phyloP scores from a whole-genome alignment of 2,888 invertebrate species.

The Leptinotarsa haldemani region DNA sequence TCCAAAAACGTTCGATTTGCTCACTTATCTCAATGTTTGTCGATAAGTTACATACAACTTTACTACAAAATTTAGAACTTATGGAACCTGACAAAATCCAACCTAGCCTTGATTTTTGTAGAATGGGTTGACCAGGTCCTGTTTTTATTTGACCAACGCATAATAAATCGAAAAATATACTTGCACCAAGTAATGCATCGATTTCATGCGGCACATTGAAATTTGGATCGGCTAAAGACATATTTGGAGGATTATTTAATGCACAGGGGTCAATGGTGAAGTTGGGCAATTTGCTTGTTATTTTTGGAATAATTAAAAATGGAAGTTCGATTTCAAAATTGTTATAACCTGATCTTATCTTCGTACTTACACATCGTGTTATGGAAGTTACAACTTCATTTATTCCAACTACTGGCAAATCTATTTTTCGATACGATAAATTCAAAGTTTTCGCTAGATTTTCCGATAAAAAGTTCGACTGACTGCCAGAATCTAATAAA shows the following conservation, averaged over 20 bases:
- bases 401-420: background rate
- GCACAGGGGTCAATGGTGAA: background rate
- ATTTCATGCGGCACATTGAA: background rate
- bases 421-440: background rate
- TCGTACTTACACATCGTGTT: background rate
- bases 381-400: background rate
- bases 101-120: background rate
- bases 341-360: background rate
- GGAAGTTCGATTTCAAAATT: background rate
- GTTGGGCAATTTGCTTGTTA: background rate
- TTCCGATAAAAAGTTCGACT: background rate
- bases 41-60: background rate
- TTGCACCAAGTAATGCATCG: background rate
- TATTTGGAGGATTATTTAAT: background rate
- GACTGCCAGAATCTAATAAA: background rate
- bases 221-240: background rate
- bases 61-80: background rate
- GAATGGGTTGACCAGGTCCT: background rate
- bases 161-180: background rate
- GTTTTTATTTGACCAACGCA: constrained; percentile 8
- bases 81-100: constrained; percentile 4
- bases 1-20: constrained; percentile 1
- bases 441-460: background rate
- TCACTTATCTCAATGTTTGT: background rate
- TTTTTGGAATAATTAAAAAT: background rate